Base-by-base conservation (phyloP, 2,888 invertebrate genomes). In the Zaprionus bogoriensis region DNA sequence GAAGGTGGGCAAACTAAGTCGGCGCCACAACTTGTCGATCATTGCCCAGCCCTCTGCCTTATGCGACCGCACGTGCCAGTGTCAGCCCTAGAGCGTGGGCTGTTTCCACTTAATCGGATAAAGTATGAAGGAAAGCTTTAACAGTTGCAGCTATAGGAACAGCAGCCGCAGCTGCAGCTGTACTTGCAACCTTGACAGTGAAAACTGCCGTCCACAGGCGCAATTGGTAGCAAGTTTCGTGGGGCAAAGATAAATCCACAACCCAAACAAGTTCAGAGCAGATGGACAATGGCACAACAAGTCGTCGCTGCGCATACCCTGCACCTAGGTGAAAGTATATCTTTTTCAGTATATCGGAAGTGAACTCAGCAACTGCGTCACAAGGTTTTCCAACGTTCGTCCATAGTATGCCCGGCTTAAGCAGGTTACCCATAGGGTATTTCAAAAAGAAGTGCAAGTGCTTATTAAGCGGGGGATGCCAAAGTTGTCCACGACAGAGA, bases 1-100 rank as follows among this genome's bases (percentile, higher is more conserved):
- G 10, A 23, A 41, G 45, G 19, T 27, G 38, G 10, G 7, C 12
- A 5, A 30, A 30, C 19, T 19, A 32, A 48, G 42, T 47, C 47
- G 38, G 30, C n/a, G 48, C 47, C 30, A 67, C 44, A 30, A 48
- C 32, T 48, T 55, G 53, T 71, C 64, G 50, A 74, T 74, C 72
- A 65, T 60, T 63, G 14, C 12, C 32, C 5, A 7, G 14, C 32
- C 32, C 14, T n/a, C n/a, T n/a, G n/a, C 17, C 12, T 17, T 10
- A 20, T 14, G 32, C 1, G 14, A 17, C 48, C 45, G 69, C 74
- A 69, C 59, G 54, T 54, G 65, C 44, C 70, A 25, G 36, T 41
- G 41, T 38, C 64, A 55, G 47, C 48, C 20, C 22, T 3, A 9
- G 9, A 19, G 22, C 28, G 7, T 17, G 5, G 30, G 17, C 14